Evolutionary conservation across 2,797 vertebrate genomes (phyloP).

Genomic region (Halcyon chelicuti): DNA sequence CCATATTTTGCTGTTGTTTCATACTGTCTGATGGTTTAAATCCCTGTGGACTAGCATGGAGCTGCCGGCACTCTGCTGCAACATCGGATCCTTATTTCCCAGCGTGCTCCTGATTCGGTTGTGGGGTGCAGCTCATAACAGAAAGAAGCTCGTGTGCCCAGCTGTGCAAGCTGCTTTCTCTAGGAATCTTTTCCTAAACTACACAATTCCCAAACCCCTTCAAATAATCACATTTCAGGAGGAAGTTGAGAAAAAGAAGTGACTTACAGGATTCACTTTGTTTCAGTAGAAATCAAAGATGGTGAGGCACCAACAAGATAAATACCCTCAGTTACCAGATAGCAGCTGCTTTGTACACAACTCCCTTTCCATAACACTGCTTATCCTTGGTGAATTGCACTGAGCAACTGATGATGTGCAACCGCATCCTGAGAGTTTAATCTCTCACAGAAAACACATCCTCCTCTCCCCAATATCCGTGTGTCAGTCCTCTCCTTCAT

Average conservation of each 20-base stretch:
- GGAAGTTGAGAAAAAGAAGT: background rate
- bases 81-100: background rate
- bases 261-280: background rate
- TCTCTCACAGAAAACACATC: background rate
- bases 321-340: background rate
- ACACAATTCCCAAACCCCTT: background rate
- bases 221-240: background rate
- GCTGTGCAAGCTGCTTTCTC: background rate
- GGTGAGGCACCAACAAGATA: background rate
- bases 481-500: background rate
- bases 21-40: background rate
- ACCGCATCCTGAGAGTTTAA: background rate
- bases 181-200: background rate
- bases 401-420: background rate
- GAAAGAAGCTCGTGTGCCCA: background rate
- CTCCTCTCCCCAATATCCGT: background rate
- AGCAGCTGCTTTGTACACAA: accelerated
- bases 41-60: background rate
- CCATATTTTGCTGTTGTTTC: background rate
- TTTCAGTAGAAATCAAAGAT: conserved; percentile 1
- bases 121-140: background rate
- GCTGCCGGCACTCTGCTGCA: background rate
- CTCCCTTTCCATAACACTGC: background rate
- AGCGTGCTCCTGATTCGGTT: background rate
- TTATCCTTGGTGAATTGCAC: background rate